Evolutionary conservation across 1,140 invertebrate genomes (phyloP), one percentile per base, ranked within the genome.

Genomic region (Pararge aegeria): DNA sequence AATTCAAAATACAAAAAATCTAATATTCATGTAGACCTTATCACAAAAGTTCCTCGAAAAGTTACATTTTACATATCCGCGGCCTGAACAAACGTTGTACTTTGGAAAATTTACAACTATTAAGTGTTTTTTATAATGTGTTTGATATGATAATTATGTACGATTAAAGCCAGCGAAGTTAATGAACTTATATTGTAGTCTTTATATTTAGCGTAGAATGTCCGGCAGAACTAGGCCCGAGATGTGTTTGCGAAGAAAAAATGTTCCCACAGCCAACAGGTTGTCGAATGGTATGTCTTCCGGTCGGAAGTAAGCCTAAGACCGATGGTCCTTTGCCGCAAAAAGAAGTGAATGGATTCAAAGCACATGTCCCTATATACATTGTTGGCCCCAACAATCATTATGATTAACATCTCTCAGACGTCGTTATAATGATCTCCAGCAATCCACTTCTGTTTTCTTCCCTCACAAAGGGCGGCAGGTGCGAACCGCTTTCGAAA

Each of bases 261-360:
- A 78, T 66, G 54, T 87, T 89, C 83, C 75, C 83, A 85, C 79
- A 82, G 69, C 51, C 52, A 78, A 85, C 87, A 89, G 84, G 87
- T 89, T 87, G 73, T 75, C 80, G 74, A 79, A 83, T 78, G 74
- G 77, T 61, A 73, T 66, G 80, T 64, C 77, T 87, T 87, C 83
- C 82, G 80, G 79, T 80, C 82, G 84, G 85, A 87, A 89, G 84
- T 87, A 75, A 61, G 62, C 75, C 80, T 81, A 75, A 70, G 68
- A 84, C 78, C 73, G 77, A 80, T 83, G 78, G 80, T 82, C 82
- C 76, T 78, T 85, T 72, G 62, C 15, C 55, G 49, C 59, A 78
- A 83, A 82, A 78, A 84, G 82, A 79, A 69, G 54, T 78, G 71
- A 83, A 83, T 79, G 73, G 73, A 76, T 75, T 66, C 66, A 52